A percentile compares a stretch with the other conserved stretches of the same genome.
phyloP scores from a whole-genome alignment of 2,888 invertebrate genomes.

The Toxonevra muliebris region DNA sequence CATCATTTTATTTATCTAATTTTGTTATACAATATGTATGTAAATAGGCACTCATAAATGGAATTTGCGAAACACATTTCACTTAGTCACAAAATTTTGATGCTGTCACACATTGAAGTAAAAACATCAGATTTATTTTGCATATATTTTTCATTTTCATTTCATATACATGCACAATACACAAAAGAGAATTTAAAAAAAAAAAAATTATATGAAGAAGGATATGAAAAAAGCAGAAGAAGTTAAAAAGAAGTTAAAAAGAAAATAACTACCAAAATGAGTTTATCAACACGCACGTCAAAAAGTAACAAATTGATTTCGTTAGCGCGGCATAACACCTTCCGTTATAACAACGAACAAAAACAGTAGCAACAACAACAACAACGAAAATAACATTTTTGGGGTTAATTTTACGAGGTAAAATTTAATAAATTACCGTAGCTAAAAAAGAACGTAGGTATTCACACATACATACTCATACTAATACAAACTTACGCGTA shows the following conservation, averaged over 20 bases:
- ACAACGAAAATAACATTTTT: constrained; percentile 7
- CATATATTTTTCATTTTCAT: too few species aligned
- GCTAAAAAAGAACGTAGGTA: neutral
- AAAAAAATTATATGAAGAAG: too few species aligned
- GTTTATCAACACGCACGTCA: constrained; percentile 59
- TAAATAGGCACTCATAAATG: too few species aligned
- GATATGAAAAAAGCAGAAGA: too few species aligned
- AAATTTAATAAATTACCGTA: constrained; percentile 55
- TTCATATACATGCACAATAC: too few species aligned
- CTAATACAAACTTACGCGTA: neutral
- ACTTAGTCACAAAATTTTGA: too few species aligned
- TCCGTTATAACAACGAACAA: constrained; percentile 11
- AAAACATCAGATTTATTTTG: too few species aligned
- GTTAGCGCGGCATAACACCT: constrained; percentile 45
- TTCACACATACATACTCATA: neutral
- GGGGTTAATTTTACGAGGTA: constrained; percentile 52
- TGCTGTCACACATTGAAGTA: too few species aligned
- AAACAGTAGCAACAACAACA: neutral
- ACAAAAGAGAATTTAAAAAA: too few species aligned
- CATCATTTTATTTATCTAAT: too few species aligned
- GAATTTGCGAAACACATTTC: too few species aligned
- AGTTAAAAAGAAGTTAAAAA: neutral
- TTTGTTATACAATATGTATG: too few species aligned
- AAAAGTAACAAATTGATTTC: constrained; percentile 59
- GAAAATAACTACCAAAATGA: constrained; percentile 46